These are phyloP conservation scores for Philotrypesis tridentata DNA, from an alignment of 1,140 invertebrate species.

Conservation along the genomic window DNA sequence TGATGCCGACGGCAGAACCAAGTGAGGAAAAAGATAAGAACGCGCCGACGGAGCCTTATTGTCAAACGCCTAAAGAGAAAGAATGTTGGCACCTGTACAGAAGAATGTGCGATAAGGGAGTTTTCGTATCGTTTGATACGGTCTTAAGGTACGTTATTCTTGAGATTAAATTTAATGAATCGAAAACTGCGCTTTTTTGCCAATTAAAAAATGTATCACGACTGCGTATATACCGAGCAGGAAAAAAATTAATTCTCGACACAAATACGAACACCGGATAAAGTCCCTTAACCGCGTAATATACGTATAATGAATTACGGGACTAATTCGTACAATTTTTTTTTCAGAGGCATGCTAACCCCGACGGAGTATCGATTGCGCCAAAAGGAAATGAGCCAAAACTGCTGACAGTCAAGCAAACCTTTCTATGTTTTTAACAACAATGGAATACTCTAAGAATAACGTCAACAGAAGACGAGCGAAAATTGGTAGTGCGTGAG, in stretches of 20 bases:
- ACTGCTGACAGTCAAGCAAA: constrained; percentile 40
- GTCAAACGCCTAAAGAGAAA: constrained; percentile 75
- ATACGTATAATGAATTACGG: neutral
- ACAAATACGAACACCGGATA: too few species aligned
- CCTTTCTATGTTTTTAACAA: constrained; percentile 37
- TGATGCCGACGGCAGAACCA: constrained; percentile 31
- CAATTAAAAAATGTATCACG: too few species aligned
- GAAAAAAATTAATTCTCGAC: too few species aligned
- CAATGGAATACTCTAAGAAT: neutral
- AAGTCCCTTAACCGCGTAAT: neutral
- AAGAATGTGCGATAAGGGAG: constrained; percentile 81
- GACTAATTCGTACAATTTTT: neutral
- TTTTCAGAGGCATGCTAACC: constrained; percentile 79
- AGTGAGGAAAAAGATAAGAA: constrained; percentile 40
- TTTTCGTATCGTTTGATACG: constrained; percentile 81
- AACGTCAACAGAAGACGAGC: neutral
- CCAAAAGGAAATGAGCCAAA: constrained; percentile 71
- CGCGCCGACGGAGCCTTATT: constrained; percentile 58
- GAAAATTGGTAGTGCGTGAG: neutral
- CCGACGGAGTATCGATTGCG: constrained; percentile 80
- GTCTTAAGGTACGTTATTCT: constrained; percentile 73
- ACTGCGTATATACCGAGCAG: too few species aligned
- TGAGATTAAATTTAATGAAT: neutral
- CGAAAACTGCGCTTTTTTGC: too few species aligned
- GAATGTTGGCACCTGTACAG: constrained; percentile 82